Conservation (phyloP, 2,113 vertebrate species). For the Gymnogyps californianus region DNA sequence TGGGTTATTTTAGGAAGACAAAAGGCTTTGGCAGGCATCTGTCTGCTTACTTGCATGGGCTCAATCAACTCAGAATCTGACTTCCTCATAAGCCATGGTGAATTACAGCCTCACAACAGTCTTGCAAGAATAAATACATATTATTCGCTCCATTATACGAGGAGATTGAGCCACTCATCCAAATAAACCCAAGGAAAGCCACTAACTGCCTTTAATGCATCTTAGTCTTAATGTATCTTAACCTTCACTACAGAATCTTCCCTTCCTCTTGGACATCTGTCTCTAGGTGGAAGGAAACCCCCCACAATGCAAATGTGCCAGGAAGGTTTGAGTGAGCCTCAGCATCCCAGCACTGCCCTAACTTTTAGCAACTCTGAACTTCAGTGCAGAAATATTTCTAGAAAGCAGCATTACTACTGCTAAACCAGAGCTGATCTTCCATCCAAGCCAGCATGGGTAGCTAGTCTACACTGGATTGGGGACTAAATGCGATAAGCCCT, state of each 20-base stretch:
- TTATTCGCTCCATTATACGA: neutral
- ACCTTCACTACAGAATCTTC: neutral
- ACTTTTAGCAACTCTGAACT: neutral
- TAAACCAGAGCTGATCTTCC: neutral
- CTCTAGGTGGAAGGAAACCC: neutral
- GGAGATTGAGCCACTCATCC: neutral
- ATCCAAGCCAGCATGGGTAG: neutral
- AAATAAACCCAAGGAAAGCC: neutral
- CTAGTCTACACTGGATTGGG: neutral
- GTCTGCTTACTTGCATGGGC: slow-evolving; percentile 4
- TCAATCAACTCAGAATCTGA: slow-evolving; percentile 10
- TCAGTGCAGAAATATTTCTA: neutral
- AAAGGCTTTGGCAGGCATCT: slow-evolving; percentile 28
- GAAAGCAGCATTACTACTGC: neutral
- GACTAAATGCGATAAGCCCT: neutral
- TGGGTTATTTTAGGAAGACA: slow-evolving; percentile 48
- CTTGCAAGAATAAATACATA: neutral
- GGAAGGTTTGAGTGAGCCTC: neutral
- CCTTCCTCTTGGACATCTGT: neutral
- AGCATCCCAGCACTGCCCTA: neutral
- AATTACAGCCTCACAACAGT: neutral
- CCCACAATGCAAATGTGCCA: neutral
- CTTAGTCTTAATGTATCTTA: neutral
- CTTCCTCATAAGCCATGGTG: neutral
- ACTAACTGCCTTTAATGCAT: neutral